Conservation (phyloP, 2,113 vertebrate species). For the Casuarius casuarius region DNA sequence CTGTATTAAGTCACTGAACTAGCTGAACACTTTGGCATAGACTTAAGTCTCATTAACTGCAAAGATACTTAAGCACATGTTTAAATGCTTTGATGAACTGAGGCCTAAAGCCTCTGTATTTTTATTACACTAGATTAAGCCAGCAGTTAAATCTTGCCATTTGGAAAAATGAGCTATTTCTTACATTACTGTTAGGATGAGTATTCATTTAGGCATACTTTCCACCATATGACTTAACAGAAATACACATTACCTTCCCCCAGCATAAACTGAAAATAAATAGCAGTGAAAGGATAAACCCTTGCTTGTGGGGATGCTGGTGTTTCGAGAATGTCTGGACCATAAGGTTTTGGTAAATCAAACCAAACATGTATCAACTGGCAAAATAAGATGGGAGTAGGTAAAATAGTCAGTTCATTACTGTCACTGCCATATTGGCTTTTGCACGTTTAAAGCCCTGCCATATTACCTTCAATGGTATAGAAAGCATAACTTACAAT, state of each 20-base stretch:
- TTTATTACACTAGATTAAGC: neutral
- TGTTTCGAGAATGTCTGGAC: conserved; percentile 8
- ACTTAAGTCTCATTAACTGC: conserved; percentile 13
- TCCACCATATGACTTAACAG: neutral
- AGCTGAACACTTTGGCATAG: neutral
- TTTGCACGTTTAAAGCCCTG: neutral
- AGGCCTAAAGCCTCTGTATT: neutral
- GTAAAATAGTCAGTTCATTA: neutral
- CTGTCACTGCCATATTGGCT: neutral
- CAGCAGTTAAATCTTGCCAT: neutral
- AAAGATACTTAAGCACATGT: neutral
- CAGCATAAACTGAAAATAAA: conserved; percentile 2
- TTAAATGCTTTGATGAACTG: neutral
- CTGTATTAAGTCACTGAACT: neutral
- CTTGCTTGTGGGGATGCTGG: neutral
- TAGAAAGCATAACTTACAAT: neutral
- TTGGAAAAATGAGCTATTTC: neutral
- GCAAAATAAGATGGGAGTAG: neutral
- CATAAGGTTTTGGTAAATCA: neutral
- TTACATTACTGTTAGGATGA: neutral
- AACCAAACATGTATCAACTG: neutral
- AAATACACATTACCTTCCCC: neutral
- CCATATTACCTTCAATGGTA: neutral
- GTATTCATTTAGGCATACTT: neutral
- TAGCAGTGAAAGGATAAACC: neutral